These are phyloP conservation scores for Enteromius paludinosus DNA, from an alignment of 2,797 vertebrate species.

Conservation along the genomic window DNA sequence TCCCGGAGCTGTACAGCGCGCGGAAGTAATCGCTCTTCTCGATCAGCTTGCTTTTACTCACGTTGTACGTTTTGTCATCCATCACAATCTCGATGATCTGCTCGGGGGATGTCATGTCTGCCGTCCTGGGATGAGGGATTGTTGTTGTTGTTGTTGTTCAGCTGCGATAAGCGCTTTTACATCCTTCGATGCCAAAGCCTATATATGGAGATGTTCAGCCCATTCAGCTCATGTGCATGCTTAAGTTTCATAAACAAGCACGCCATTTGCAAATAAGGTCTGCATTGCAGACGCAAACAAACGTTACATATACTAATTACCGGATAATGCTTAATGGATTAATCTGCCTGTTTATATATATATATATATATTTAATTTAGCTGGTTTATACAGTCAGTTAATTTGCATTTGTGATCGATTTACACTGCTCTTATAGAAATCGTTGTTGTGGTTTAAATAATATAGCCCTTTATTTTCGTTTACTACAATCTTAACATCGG, in stretches of 20 bases:
- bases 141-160: not conserved
- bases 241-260: constrained; percentile 11
- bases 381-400: not conserved
- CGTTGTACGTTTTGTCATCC: constrained; percentile 88
- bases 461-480: constrained; percentile 1
- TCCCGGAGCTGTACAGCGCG: constrained; percentile 94
- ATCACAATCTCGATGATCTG: constrained; percentile 87
- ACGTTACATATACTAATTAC: not conserved
- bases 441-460: not conserved
- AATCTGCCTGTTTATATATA: not conserved
- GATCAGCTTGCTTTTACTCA: constrained; percentile 90
- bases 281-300: constrained; percentile 10
- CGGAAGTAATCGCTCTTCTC: constrained; percentile 97
- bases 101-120: constrained; percentile 80
- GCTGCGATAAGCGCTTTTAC: constrained; percentile 11
- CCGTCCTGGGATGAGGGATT: constrained; percentile 18
- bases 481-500: not conserved
- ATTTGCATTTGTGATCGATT: not conserved
- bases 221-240: constrained; percentile 50
- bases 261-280: constrained; percentile 3
- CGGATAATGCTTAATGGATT: not conserved
- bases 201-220: constrained; percentile 81
- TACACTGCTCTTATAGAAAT: not conserved
- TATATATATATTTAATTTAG: not conserved
- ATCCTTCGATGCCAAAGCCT: constrained; percentile 62